Evolutionary conservation across 2,888 invertebrate species (phyloP), one percentile per base, ranked within the genome.

Genomic region (Argyresthia goedartella): DNA sequence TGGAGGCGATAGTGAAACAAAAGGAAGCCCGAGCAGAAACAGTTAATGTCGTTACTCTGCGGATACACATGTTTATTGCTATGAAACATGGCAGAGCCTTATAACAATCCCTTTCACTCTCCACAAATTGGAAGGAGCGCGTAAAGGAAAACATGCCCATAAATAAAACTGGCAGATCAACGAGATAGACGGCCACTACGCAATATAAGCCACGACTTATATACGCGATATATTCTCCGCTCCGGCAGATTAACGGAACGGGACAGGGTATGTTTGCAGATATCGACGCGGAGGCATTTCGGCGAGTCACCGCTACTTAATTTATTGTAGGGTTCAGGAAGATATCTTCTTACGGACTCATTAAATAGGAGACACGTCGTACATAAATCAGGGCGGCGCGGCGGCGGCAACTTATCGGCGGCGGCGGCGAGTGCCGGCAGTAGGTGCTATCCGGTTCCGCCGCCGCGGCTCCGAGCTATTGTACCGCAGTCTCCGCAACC

Each of bases 81-180:
- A 82, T 80, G 81, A 84, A 84, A 81, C 81, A 82, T 84, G 81
- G 82, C 81, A 81, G 41, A 45, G 76, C 69, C 76, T 80, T 80
- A 81, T 85, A 84, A 84, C 82, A 85, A 82, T 85, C 79, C 80
- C 80, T 84, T 86, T 85, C 84, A 84, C 84, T 85, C 82, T 82
- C 81, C 81, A 80, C 84, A 86, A 86, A 85, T 85, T 82, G 85
- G 81, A 79, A 82, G 80, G 65, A 81, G 78, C 81, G 81, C 80
- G 81, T 81, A 84, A 86, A 86, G 81, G 77, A 85, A 84, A 86
- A 85, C 85, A 85, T 79, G 82, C 76, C 74, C 72, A 84, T 86
- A 86, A 86, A 86, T 84, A 82, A 85, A 84, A 84, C 76, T 76
- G 79, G 80, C 77, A 84, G 81, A 86, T 85, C 85, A 79, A 79